phyloP scores from a whole-genome alignment of 2,797 vertebrate species.

The Sebastes variabilis region DNA sequence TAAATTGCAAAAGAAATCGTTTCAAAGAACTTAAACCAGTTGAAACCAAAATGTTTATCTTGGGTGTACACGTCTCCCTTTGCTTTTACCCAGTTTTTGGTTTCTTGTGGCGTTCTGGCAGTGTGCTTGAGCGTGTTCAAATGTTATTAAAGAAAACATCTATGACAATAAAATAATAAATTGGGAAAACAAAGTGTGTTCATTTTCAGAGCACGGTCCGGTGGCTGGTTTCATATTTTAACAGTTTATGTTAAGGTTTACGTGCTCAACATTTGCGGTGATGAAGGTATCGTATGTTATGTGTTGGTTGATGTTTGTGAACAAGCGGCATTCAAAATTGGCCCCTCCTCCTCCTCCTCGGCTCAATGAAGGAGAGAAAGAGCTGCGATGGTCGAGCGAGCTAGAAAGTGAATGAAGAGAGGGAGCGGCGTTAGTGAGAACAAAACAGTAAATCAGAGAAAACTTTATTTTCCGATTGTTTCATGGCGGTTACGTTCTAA shows the following conservation, averaged over 20 bases:
- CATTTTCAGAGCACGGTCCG: conserved; percentile 13
- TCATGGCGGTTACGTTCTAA: too few relatives aligned
- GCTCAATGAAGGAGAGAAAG: neutral
- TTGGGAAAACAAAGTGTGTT: conserved; percentile 81
- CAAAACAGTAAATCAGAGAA: neutral
- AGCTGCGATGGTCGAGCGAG: neutral
- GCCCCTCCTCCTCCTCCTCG: neutral
- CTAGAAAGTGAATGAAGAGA: neutral
- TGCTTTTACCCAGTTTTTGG: conserved; percentile 76
- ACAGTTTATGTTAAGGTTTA: neutral
- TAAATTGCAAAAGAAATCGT: conserved; percentile 81
- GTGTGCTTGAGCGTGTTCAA: conserved; percentile 89
- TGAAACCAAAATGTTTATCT: conserved; percentile 78
- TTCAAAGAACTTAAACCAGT: conserved; percentile 84
- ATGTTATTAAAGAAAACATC: conserved; percentile 93
- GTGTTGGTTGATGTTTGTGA: neutral
- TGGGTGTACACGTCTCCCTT: conserved; percentile 76
- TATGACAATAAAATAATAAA: conserved; percentile 98
- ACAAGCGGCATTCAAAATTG: too few relatives aligned
- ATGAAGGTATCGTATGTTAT: neutral
- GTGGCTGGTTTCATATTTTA: neutral
- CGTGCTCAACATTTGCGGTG: neutral
- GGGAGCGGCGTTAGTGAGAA: neutral
- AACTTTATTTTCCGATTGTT: too few relatives aligned
- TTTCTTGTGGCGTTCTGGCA: conserved; percentile 80